Conservation (phyloP, 2,888 invertebrate species). For the Helleia helle region DNA sequence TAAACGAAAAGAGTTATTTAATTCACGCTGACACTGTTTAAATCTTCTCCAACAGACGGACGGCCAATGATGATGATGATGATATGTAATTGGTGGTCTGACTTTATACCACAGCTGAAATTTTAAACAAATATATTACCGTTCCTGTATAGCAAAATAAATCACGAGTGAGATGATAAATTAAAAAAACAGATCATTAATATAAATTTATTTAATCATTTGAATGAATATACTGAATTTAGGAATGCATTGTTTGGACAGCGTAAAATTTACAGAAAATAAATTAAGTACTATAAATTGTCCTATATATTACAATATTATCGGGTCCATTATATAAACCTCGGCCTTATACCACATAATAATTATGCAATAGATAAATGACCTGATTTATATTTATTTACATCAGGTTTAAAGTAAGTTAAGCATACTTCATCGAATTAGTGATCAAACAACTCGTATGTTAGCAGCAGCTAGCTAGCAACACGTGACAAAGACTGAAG, state of each 20-base stretch:
- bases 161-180: constrained; percentile 8
- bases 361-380: constrained; percentile 39
- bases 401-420: background rate
- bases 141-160: too few species aligned
- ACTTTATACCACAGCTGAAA: too few species aligned
- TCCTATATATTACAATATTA: constrained; percentile 44
- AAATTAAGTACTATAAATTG: constrained; percentile 64
- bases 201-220: constrained; percentile 62
- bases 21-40: too few species aligned
- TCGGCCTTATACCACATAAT: constrained; percentile 41
- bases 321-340: constrained; percentile 65
- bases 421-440: background rate
- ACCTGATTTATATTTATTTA: constrained; percentile 14
- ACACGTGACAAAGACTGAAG: background rate
- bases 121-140: too few species aligned
- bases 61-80: too few species aligned
- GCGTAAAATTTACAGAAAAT: constrained; percentile 43
- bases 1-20: too few species aligned
- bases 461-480: too few species aligned
- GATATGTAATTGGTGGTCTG: too few species aligned
- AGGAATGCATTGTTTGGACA: constrained; percentile 63
- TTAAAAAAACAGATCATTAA: constrained; percentile 23
- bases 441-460: background rate
- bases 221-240: constrained; percentile 50
- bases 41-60: too few species aligned